Evolutionary conservation across 2,797 vertebrate species (phyloP), one percentile per base, ranked within the genome.

Genomic region (Crenuchus spilurus): DNA sequence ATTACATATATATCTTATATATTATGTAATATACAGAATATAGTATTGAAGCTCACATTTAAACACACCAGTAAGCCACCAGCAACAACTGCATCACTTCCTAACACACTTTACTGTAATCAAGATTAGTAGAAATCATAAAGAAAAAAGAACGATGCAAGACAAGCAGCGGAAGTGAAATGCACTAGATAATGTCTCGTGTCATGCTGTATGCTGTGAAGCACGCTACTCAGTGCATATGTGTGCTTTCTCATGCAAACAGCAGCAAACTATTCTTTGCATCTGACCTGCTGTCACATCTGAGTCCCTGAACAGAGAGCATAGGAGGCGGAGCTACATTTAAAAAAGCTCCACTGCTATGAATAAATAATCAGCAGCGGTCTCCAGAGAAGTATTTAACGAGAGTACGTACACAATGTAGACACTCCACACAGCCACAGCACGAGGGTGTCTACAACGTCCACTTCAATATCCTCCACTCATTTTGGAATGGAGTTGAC

Each of bases 341-440:
- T 48, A 18, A 60, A 66, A 58, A 70, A 51, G 46, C 69, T 61
- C 6, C 37, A 52, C 26, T 33, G 39, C 75, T 44, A 65, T 80
- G 70, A 80, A 76, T 80, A 57, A 80, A 76, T 69, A 37, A 80
- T 69, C 57, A 37, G 49, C 51, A 8, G 49, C 28, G 37, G 20
- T 73, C 70, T 76, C 67, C 51, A 44, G 69, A 70, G 69, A 72
- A 41, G 35, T 8, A 28, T 52, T 58, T 60, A 70, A 69, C 26
- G 1, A 58, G 35, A 76, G 51, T 30, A 30, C 44, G 62, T 42
- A 77, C 24, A 70, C 70, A 68, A 48, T 7, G 44, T 48, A 44
- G 44, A 54, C 26, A 24, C 20, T 58, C 46, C 46, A 64, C 28
- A 14, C 64, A 41, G 39, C 24, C 11, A 18, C 58, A 41, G 54